A percentile compares a stretch with the other conserved stretches of the same genome.
Evolutionary conservation across 2,113 vertebrate species (phyloP).

Genomic region (Accipiter cooperii): DNA sequence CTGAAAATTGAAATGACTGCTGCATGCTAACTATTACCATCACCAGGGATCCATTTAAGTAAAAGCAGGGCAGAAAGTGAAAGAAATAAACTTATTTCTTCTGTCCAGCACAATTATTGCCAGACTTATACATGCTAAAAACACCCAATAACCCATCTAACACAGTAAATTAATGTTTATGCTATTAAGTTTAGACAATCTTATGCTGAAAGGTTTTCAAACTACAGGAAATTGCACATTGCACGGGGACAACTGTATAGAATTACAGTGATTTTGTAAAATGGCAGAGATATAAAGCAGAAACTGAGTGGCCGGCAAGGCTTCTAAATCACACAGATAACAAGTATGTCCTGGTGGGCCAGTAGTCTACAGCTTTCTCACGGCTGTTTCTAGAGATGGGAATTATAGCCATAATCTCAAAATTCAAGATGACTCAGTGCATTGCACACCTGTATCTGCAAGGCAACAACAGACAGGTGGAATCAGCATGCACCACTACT

Average conservation of each 20-base stretch:
- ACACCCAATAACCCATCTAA: constrained; percentile 36
- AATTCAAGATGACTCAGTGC: neutral
- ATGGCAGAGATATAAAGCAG: constrained; percentile 37
- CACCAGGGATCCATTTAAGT: constrained; percentile 18
- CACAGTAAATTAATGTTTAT: constrained; percentile 46
- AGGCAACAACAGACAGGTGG: neutral
- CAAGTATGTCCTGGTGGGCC: neutral
- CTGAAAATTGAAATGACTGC: constrained; percentile 31
- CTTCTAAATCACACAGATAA: constrained; percentile 35
- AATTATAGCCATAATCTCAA: neutral
- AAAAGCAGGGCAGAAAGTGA: neutral
- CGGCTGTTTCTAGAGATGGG: neutral
- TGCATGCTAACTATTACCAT: neutral
- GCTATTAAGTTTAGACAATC: constrained; percentile 44
- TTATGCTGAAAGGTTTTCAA: constrained; percentile 53
- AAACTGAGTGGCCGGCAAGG: neutral
- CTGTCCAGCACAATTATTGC: constrained; percentile 29
- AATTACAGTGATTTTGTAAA: constrained; percentile 43
- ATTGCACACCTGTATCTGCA: neutral
- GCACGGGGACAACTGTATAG: constrained; percentile 20
- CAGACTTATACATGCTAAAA: constrained; percentile 18
- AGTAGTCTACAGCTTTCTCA: neutral
- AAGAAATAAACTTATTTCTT: constrained; percentile 37
- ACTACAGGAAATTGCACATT: constrained; percentile 39
- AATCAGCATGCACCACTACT: neutral